A percentile compares a stretch with the other conserved stretches of the same genome.
phyloP scores from a whole-genome alignment of 2,113 vertebrate genomes.

The Dinomys branickii region DNA sequence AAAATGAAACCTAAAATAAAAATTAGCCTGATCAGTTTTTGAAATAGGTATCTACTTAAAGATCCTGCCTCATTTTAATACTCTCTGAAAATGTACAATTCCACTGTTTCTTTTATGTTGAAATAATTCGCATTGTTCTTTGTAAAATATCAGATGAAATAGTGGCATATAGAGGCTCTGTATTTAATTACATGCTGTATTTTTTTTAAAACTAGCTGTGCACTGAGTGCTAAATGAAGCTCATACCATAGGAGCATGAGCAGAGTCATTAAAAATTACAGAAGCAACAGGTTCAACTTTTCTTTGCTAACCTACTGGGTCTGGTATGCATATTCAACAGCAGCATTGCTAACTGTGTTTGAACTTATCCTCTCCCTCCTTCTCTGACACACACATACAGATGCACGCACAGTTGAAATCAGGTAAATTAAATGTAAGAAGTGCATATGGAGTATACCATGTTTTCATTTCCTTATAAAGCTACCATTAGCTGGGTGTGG shows the following conservation, averaged over 20 bases:
- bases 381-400: neutral
- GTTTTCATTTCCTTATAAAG: neutral
- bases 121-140: neutral
- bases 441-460: neutral
- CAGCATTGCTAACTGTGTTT: neutral
- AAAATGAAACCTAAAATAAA: neutral
- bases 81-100: neutral
- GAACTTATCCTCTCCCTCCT: neutral
- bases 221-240: neutral
- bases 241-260: neutral
- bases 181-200: neutral
- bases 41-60: neutral
- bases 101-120: neutral
- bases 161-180: neutral
- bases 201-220: conserved; percentile 16
- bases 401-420: neutral
- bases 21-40: neutral
- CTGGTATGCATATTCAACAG: neutral
- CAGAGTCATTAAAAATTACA: neutral
- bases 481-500: neutral
- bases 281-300: neutral
- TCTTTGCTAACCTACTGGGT: neutral
- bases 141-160: neutral
- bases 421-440: neutral
- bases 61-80: neutral